Percentiles rank a stretch among this genome's conserved stretches.
Conservation (phyloP, 2,113 vertebrate genomes). For the Megaceryle torquata region DNA sequence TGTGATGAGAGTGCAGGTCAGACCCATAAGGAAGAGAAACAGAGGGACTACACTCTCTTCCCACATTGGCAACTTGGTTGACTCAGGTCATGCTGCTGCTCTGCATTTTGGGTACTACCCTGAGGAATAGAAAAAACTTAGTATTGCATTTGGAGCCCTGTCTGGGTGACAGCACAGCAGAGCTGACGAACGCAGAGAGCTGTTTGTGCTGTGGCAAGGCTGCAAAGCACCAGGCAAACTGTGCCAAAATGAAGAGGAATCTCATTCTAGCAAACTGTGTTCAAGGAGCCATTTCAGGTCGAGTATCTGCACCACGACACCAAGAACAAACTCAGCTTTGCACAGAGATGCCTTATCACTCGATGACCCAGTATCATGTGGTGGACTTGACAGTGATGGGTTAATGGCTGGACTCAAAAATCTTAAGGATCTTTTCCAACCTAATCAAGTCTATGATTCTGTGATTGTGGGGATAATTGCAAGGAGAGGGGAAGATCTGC, state of each 20-base stretch:
- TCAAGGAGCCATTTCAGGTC: background rate
- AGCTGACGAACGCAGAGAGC: accelerated
- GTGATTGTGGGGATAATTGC: background rate
- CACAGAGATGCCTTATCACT: background rate
- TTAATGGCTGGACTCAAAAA: background rate
- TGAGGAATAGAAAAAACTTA: background rate
- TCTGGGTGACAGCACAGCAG: background rate
- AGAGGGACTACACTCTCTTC: background rate
- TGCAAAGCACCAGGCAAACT: background rate
- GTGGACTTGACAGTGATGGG: background rate
- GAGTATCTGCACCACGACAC: background rate
- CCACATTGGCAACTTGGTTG: background rate
- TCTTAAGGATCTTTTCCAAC: background rate
- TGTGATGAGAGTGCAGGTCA: background rate
- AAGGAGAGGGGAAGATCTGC: background rate
- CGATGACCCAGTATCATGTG: background rate
- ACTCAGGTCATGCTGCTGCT: background rate
- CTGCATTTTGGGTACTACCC: background rate
- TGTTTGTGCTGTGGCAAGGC: background rate
- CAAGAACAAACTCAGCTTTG: background rate
- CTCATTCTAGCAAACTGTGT: background rate
- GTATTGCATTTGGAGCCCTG: background rate
- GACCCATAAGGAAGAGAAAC: background rate
- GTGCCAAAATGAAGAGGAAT: background rate
- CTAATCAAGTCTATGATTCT: background rate